Evolutionary conservation across 2,113 vertebrate species (phyloP).

Genomic region (Ailurus styani): DNA sequence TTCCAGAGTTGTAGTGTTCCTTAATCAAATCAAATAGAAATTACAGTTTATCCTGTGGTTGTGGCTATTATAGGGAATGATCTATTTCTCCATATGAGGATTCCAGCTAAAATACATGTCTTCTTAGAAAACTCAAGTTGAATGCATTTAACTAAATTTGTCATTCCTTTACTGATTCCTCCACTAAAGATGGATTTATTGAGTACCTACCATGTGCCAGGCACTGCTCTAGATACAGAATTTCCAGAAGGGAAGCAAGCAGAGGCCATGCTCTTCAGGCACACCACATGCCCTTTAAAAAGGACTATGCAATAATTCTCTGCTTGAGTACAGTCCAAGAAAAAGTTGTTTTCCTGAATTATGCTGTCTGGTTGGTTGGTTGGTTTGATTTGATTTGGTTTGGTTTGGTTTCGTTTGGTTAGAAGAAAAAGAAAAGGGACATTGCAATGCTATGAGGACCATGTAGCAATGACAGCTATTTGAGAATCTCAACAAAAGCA

Average conservation of each 20-base stretch:
- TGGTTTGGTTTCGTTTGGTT: background rate
- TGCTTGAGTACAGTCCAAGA: background rate
- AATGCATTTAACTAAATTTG: background rate
- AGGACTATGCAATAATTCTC: background rate
- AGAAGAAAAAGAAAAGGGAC: background rate
- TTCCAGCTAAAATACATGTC: background rate
- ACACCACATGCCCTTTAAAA: background rate
- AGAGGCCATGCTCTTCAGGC: background rate
- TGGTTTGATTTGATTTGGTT: no score
- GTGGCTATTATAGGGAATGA: background rate
- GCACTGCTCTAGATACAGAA: background rate
- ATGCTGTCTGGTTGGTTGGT: background rate
- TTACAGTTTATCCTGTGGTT: background rate
- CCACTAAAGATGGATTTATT: background rate
- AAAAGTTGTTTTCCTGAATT: background rate
- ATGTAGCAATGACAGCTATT: background rate
- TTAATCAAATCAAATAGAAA: conserved; percentile 31
- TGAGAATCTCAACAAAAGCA: background rate
- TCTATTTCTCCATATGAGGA: background rate
- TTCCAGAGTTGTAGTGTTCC: background rate
- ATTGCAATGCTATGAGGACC: background rate
- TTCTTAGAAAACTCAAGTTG: background rate
- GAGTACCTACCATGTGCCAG: background rate
- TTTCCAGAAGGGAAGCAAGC: background rate
- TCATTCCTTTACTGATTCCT: background rate